phyloP scores from a whole-genome alignment of 37 sponge, comb jelly and placozoan genomes.

The Hexactinellida sp. region DNA sequence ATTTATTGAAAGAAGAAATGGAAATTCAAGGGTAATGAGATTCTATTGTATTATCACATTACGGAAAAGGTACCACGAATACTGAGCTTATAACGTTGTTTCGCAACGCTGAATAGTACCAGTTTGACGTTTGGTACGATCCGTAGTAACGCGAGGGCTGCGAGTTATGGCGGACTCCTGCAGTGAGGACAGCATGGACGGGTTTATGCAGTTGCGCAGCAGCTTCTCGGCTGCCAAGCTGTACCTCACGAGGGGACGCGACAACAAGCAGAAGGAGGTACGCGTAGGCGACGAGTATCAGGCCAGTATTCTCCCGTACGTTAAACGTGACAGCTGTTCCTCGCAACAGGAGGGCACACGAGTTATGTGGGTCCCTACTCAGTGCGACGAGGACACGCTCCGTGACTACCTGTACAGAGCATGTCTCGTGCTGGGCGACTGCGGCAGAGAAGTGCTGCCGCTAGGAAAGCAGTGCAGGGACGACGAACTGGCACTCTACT shows the following conservation, averaged over 20 bases:
- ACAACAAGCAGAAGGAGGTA: not conserved
- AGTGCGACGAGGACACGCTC: not conserved
- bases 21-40: too few relatives aligned
- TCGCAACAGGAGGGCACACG: not conserved
- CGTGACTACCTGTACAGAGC: constrained; percentile 1
- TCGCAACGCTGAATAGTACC: too few relatives aligned
- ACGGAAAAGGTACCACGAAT: too few relatives aligned
- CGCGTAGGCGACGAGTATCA: not conserved
- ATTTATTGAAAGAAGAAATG: too few relatives aligned
- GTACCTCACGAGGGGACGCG: not conserved
- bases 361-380: not conserved
- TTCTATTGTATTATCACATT: too few relatives aligned
- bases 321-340: not conserved
- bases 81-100: too few relatives aligned
- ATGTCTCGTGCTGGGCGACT: not conserved
- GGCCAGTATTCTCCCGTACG: not conserved
- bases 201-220: not conserved
- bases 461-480: not conserved
- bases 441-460: constrained; percentile 2
- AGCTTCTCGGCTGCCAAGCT: not conserved
- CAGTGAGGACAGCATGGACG: constrained; percentile 9
- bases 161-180: not conserved
- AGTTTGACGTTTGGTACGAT: not conserved
- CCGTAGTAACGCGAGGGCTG: not conserved
- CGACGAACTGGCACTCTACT: not conserved